Percentiles rank a stretch among this genome's conserved stretches.
These are phyloP conservation scores for Tupaia tana DNA, from an alignment of 2,113 vertebrate species.

Conservation along the genomic window DNA sequence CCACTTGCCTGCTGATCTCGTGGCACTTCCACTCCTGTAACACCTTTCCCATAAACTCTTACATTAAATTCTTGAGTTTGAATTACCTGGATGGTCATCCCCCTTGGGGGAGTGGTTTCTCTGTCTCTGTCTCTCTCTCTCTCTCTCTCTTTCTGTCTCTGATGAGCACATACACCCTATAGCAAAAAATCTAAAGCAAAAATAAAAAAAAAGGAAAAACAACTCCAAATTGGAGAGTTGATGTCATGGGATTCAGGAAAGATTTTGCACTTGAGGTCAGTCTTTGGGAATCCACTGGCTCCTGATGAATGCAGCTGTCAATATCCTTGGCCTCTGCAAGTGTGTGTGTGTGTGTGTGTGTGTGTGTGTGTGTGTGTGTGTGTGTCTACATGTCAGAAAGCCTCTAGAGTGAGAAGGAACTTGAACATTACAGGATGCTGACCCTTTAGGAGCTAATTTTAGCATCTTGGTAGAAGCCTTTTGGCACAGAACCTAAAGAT, in stretches of 20 bases:
- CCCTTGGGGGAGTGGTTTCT: too few species aligned
- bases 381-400: not conserved
- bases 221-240: not conserved
- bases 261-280: not conserved
- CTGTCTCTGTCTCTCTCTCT: not conserved
- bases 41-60: not conserved
- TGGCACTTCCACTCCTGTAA: not conserved
- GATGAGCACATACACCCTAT: too few species aligned
- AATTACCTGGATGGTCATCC: not conserved
- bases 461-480: not conserved
- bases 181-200: too few species aligned
- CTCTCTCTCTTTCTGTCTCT: accelerated
- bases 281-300: not conserved
- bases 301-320: not conserved
- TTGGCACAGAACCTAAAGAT: not conserved
- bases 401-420: not conserved
- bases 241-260: not conserved
- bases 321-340: not conserved
- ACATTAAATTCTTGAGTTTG: not conserved
- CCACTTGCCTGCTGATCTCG: not conserved
- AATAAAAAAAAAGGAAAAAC: too few species aligned
- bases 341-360: not conserved
- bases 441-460: not conserved
- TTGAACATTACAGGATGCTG: not conserved
- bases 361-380: accelerated